Base-by-base conservation (phyloP, 2,797 vertebrate genomes). In the Mus caroli region DNA sequence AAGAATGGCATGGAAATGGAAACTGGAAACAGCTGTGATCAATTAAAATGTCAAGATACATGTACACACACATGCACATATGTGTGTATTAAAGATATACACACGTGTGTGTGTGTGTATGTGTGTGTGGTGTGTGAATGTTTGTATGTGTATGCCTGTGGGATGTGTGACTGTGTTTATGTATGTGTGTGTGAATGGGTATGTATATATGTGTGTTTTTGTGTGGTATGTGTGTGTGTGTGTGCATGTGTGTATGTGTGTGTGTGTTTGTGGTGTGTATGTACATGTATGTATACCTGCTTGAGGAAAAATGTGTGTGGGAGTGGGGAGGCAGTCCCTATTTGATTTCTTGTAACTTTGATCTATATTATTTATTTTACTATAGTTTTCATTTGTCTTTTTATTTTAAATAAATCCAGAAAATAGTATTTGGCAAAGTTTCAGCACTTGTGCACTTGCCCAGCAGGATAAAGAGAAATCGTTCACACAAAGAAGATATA, bases 321-420 rank as follows among this genome's bases (percentile, higher is more conserved):
- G 5, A 52, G 12, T 26, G 79, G n/a, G 2, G 14, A n/a, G 13
- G 76, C 28, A 58, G 12, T 73, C 10, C 4, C 0, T 54, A 7
- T 24, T 85, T 54, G 34, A 58, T 17, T 6, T 10, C 9, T 17
- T 69, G 37, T 69, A 87, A 67, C 19, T 90, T 92, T 40, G 1
- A 88, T 58, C 4, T 34, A 91, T 84, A 52, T 85, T 91, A 83
- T 58, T 93, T 58, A 92, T 76, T 87, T 87, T 95, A 54, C 40
- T 91, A 54, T 12, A 46, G 15, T 7, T 85, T 14, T 80, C 93
- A n/a, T 80, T 91, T 95, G 15, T 85, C 50, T 89, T 79, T 90
- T 93, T 22, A 82, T 95, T 95, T 62, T 78, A 88, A 84, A 67
- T 83, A 78, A 94, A 95, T 46, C 40, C 34, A 92, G 11, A 75